phyloP scores from a whole-genome alignment of 92 coral and sea anemone genomes.

The Metridium senile region DNA sequence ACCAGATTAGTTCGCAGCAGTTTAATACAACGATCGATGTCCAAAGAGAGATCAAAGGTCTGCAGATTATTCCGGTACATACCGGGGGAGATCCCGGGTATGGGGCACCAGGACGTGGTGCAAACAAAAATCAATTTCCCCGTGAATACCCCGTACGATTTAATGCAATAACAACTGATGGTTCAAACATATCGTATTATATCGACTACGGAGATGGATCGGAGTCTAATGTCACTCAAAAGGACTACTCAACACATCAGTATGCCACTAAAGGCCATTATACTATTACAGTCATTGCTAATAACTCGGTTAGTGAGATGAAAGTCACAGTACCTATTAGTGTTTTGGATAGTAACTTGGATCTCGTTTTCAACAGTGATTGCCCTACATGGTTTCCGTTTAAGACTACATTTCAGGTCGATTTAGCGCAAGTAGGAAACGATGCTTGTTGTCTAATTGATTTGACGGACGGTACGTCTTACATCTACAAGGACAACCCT shows the following conservation, averaged over 20 bases:
- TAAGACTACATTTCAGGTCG: conserved; percentile 44
- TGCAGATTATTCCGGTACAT: conserved; percentile 44
- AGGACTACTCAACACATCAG: conserved; percentile 25
- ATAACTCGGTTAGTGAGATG: conserved; percentile 73
- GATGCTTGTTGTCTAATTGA: conserved; percentile 76
- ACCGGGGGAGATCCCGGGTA: conserved; percentile 68
- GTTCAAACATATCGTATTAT: conserved; percentile 66
- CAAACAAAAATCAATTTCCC: conserved; percentile 55
- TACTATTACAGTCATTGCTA: conserved; percentile 49
- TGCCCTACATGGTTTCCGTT: conserved; percentile 47
- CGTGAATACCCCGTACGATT: conserved; percentile 57
- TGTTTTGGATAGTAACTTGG: conserved; percentile 62
- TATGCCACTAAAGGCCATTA: conserved; percentile 26
- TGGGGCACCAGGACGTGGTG: conserved; percentile 72
- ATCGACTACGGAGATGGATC: conserved; percentile 68
- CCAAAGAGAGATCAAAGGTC: conserved; percentile 66
- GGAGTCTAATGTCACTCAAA: conserved; percentile 29
- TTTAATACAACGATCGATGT: conserved; percentile 64
- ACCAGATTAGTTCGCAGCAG: conserved; percentile 50
- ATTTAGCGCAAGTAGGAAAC: conserved; percentile 65
- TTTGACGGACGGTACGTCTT: conserved; percentile 65
- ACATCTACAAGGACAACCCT: conserved; percentile 49
- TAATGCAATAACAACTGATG: conserved; percentile 57
- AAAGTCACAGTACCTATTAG: conserved; percentile 29
- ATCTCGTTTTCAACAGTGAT: conserved; percentile 56